Base-by-base conservation (phyloP, 1,140 invertebrate species). In the Copidosoma floridanum region DNA sequence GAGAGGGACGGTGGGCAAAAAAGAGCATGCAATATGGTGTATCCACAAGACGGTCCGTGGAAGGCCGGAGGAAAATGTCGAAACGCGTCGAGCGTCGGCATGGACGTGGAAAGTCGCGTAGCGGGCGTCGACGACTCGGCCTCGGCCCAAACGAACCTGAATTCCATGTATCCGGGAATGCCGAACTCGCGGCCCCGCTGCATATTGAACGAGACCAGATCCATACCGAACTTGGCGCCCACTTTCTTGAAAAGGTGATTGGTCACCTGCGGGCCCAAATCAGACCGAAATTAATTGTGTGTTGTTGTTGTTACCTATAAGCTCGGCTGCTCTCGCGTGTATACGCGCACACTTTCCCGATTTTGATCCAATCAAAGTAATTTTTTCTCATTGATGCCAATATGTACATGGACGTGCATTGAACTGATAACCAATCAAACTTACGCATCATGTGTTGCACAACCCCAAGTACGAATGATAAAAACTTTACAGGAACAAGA, bases 141-240 rank as follows among this genome's bases (percentile, higher is more conserved):
- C 41, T 7, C 32, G 20, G 57, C 18, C 35, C 48, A 65, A 63
- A 58, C 61, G 51, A 69, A 85, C 81, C 86, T 82, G 78, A 89
- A 95, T 75, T 94, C 91, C 88, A 93, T 94, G 72, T 95, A 95
- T 38, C 92, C 92, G 32, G 93, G 93, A 56, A 97, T 82, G 59
- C 93, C 94, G 71, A 95, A 94, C 74, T 97, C 94, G 61, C 94
- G 84, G 27, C 92, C 94, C 71, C 95, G 84, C 77, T 96, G 93
- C 87, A 97, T 94, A 74, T 97, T 97, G 71, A 97, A 93, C 1
- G 94, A 93, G 3, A 95, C 93, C 65, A 97, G 81, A 78, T 97
- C 95, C 84, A 96, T 86, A 63, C 94, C 94, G 71, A 91, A 92
- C 40, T 89, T 83, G 41, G 89, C 88, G 14, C 90, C 90, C 21